phyloP scores from a whole-genome alignment of 2,888 invertebrate genomes.

The Eugnorisma glareosa region DNA sequence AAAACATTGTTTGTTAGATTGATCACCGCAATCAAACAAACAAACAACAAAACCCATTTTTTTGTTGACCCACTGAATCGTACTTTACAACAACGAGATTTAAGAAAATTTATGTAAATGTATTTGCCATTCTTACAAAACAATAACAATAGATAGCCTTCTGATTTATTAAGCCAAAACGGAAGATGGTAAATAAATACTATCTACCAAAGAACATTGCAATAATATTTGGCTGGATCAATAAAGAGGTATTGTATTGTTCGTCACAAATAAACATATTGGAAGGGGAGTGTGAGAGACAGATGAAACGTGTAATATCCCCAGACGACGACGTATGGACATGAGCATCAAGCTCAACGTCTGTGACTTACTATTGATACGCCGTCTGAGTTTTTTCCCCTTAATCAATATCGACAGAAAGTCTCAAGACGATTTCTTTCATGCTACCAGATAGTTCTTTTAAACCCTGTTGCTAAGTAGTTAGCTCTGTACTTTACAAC shows the following conservation, averaged over 20 bases:
- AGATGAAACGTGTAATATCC: conserved; percentile 45
- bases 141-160: background rate
- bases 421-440: conserved; percentile 20
- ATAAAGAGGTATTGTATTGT: conserved; percentile 37
- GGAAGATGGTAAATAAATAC: conserved; percentile 24
- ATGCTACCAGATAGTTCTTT: conserved; percentile 1
- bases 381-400: conserved; percentile 42
- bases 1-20: background rate
- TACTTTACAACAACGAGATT: background rate
- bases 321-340: conserved; percentile 41
- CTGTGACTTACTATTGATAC: conserved; percentile 52
- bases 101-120: background rate
- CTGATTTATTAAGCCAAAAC: conserved; percentile 1
- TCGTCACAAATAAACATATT: conserved; percentile 37
- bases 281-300: conserved; percentile 19
- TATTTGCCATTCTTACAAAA: background rate
- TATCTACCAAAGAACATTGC: conserved; percentile 22
- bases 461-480: conserved; percentile 13
- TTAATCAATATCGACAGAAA: conserved; percentile 39
- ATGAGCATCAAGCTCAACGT: conserved; percentile 43
- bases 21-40: background rate
- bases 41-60: background rate
- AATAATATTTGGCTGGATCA: conserved; percentile 26
- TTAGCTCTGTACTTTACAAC: background rate
- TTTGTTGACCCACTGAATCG: background rate